Evolutionary conservation across 2,113 vertebrate genomes (phyloP).

Genomic region (Notothenia rossii): DNA sequence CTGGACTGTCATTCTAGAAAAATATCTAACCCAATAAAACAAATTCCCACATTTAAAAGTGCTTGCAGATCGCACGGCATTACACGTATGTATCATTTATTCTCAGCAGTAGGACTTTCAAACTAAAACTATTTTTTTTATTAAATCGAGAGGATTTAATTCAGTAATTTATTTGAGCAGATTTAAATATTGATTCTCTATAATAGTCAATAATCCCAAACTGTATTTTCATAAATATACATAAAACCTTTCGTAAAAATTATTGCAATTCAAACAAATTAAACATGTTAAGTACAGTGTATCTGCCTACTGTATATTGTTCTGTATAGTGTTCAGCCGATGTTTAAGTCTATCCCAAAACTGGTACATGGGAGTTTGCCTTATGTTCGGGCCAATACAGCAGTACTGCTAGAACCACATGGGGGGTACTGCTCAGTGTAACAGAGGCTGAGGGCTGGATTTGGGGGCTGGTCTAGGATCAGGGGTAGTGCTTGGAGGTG

Average conservation of each 20-base stretch:
- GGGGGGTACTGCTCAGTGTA: constrained; percentile 18
- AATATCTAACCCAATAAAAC: background rate
- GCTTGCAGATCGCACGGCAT: background rate
- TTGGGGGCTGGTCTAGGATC: constrained; percentile 60
- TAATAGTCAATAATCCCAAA: background rate
- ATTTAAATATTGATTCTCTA: background rate
- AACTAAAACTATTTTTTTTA: too few species aligned
- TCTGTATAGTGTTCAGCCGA: background rate
- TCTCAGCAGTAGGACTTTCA: background rate
- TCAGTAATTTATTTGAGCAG: background rate
- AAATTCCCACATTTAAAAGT: background rate
- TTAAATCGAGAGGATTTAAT: background rate
- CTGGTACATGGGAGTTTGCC: background rate
- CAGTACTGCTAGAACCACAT: constrained; percentile 18
- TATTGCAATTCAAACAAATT: background rate
- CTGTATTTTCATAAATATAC: background rate
- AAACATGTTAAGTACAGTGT: background rate
- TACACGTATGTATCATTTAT: background rate
- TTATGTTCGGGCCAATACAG: constrained; percentile 55
- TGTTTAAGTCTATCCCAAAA: background rate
- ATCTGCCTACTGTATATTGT: background rate
- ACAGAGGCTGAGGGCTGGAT: constrained; percentile 39
- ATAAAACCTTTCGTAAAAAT: background rate
- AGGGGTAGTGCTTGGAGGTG: constrained; percentile 65
- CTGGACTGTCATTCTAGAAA: background rate